Evolutionary conservation across 1,140 invertebrate genomes (phyloP).

Genomic region (Tetragonula clypearis): DNA sequence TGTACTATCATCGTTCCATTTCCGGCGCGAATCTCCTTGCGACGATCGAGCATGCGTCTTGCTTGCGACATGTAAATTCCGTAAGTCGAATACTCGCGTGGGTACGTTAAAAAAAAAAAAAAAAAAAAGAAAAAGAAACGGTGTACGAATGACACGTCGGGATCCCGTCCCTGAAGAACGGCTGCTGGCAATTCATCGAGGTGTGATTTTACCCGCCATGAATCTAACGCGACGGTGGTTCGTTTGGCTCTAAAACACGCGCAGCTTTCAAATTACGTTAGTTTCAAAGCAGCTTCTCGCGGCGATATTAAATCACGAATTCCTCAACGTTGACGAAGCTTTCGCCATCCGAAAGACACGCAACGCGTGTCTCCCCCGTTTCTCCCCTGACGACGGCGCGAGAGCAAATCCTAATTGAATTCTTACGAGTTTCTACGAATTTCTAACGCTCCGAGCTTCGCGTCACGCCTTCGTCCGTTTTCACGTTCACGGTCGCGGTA

Average conservation of each 20-base stretch:
- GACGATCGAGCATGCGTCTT: background rate
- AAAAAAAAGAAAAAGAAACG: no score
- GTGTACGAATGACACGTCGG: background rate
- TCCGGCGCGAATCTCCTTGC: background rate
- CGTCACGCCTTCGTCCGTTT: background rate
- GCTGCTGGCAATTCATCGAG: constrained; percentile 22
- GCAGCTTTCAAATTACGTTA: constrained; percentile 12
- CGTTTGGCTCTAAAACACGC: background rate
- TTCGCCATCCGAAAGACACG: background rate
- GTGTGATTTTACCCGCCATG: constrained; percentile 11
- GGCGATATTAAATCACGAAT: constrained; percentile 41
- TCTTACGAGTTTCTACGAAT: background rate
- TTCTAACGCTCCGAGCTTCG: background rate
- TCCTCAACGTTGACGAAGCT: background rate
- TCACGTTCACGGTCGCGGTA: no score
- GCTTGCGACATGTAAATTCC: background rate
- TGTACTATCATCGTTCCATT: background rate
- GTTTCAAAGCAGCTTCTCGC: constrained; percentile 20
- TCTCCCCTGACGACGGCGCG: no score
- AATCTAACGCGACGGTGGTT: constrained; percentile 6
- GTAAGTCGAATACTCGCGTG: constrained; percentile 18
- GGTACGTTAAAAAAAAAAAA: constrained; percentile 19
- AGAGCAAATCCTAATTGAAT: constrained; percentile 10
- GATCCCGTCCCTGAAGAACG: constrained; percentile 14
- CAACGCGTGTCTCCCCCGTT: background rate